Base-by-base conservation (phyloP, 1,140 invertebrate genomes). In the Sitobion miscanthi region DNA sequence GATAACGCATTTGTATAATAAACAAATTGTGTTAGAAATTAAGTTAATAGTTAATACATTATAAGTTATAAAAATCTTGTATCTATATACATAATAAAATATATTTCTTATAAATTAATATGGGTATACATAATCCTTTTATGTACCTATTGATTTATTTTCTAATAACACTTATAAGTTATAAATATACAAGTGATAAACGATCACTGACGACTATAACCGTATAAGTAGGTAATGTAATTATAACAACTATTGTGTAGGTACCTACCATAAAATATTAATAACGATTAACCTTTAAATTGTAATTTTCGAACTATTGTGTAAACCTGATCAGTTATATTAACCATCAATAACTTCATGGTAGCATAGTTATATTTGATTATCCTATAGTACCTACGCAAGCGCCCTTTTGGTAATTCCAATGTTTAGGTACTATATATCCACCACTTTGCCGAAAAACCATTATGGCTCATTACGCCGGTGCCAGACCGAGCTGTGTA, bases 361-460 rank as follows among this genome's bases (percentile, higher is more conserved):
- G n/a, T 54, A 52, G 35, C 49, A 54, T 35, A 89, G 47, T 21
- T 89, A 54, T 89, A 89, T 54, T 54, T 89, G 87, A 54, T 89
- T 89, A 89, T 54, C 21, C n/a, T 45, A 14, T n/a, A 87, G 20
- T 3, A 35, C 52, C 11, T 52, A 87, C 45, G 17, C 47, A 49
- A 47, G 88, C 88, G 38, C 52, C 35, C 35, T 57, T 17, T 77
- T 7, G 49, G 5, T 89, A 89, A 89, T 57, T 89, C 21, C 88
- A 38, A 89, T 89, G 88, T 89, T 89, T 89, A 77, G 62, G 30
- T 77, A 89, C 35, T 14, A 38, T 42, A 57, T 57, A 54, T 57
- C 52, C 14, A 89, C 52, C 52, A 57, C 88, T 89, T 89, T 89
- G 52, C 88, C 88, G 25, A 89, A 89, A 89, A 89, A 89, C 49